Percentiles rank a stretch among this genome's conserved stretches.
Conservation (phyloP, 2,888 invertebrate species). For the Elegia similella region DNA sequence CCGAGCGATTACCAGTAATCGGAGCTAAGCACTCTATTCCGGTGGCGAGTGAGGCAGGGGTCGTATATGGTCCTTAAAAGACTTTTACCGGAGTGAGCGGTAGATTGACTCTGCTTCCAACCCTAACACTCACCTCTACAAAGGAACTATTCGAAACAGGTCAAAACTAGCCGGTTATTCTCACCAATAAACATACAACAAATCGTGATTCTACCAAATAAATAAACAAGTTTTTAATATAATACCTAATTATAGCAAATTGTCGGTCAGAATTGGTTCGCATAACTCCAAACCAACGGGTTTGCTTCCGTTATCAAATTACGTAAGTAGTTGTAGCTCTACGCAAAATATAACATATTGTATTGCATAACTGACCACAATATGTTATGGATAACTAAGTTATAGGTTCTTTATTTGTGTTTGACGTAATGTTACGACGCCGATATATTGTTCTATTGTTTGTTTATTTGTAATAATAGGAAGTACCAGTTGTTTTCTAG, state of each 20-base stretch:
- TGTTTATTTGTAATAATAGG: not conserved
- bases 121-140: too few relatives aligned
- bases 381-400: not conserved
- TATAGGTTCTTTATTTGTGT: not conserved
- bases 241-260: not conserved
- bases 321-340: not conserved
- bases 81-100: too few relatives aligned
- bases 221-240: not conserved
- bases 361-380: not conserved
- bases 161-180: too few relatives aligned
- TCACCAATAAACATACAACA: not conserved
- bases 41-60: too few relatives aligned
- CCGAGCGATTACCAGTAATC: too few relatives aligned
- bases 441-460: not conserved
- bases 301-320: not conserved
- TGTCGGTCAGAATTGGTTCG: not conserved
- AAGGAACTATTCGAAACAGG: too few relatives aligned
- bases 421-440: not conserved
- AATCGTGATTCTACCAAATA: not conserved
- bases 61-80: too few relatives aligned
- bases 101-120: too few relatives aligned
- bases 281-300: not conserved
- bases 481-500: not conserved
- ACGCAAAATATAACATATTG: not conserved
- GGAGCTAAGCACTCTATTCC: too few relatives aligned